Percentiles rank a stretch among this genome's conserved stretches.
These are phyloP conservation scores for Rhabdophis nuchalis DNA, from an alignment of 2,797 vertebrate species.

Conservation along the genomic window DNA sequence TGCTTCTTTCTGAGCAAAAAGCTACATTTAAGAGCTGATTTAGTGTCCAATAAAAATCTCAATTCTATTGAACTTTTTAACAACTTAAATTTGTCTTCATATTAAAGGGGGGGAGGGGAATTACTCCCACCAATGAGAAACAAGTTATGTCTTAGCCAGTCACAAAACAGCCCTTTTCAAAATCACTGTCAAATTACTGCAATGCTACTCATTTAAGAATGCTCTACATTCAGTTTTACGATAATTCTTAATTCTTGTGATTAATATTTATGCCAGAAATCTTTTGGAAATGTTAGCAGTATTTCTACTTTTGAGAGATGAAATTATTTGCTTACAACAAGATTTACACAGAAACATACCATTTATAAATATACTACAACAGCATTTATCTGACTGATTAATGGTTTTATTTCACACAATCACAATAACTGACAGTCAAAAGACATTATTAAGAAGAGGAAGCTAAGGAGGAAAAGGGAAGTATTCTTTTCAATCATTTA, in stretches of 20 bases:
- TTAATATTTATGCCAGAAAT: constrained; percentile 69
- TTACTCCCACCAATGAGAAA: neutral
- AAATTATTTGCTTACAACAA: constrained; percentile 78
- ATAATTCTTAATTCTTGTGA: constrained; percentile 70
- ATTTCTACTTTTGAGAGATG: constrained; percentile 76
- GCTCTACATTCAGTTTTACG: constrained; percentile 45
- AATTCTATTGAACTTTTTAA: neutral
- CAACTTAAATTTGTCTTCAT: neutral
- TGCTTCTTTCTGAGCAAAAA: neutral
- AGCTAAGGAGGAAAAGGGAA: constrained; percentile 65
- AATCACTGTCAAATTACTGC: neutral
- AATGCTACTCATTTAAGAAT: neutral
- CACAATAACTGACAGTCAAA: constrained; percentile 82
- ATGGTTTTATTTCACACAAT: constrained; percentile 82
- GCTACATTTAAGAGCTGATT: neutral
- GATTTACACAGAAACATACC: constrained; percentile 79
- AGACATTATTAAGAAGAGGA: constrained; percentile 72
- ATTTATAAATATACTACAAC: constrained; percentile 78
- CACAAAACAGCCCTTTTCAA: neutral
- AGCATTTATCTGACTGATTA: constrained; percentile 81
- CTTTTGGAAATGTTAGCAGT: constrained; percentile 71
- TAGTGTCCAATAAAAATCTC: neutral
- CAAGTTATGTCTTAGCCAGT: neutral
- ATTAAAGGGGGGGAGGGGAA: neutral
- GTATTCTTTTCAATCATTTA: constrained; percentile 75